A percentile compares a stretch with the other conserved stretches of the same genome.
These are phyloP conservation scores for Apocrypta bakeri DNA, from an alignment of 1,140 invertebrate genomes.

Conservation along the genomic window DNA sequence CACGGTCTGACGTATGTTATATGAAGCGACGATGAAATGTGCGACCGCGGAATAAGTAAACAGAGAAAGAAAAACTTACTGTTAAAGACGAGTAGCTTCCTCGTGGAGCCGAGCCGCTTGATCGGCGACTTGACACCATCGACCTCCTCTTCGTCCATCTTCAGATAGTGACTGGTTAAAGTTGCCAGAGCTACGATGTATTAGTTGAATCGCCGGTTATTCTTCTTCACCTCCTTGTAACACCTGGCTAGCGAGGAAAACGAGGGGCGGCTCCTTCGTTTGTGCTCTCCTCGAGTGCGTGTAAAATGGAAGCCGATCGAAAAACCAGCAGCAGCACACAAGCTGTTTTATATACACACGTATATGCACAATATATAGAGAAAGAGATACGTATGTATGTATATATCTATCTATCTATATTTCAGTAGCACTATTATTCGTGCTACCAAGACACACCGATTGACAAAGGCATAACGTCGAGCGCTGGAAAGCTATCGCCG, in stretches of 20 bases:
- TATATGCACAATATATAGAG: too few relatives aligned
- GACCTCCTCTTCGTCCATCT: constrained; percentile 82
- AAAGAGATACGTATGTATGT: too few relatives aligned
- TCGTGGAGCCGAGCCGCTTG: constrained; percentile 84
- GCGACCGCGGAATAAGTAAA: too few relatives aligned
- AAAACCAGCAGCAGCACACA: not conserved
- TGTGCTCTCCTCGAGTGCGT: not conserved
- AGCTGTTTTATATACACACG: too few relatives aligned
- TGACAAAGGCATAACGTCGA: too few relatives aligned
- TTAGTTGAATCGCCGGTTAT: not conserved
- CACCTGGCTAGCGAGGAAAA: not conserved
- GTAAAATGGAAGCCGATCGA: not conserved
- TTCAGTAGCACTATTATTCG: too few relatives aligned
- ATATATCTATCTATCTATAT: too few relatives aligned
- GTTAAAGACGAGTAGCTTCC: constrained; percentile 85
- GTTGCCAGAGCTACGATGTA: not conserved
- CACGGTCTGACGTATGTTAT: too few relatives aligned
- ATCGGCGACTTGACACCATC: constrained; percentile 82
- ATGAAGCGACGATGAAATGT: too few relatives aligned
- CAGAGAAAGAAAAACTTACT: constrained; percentile 77
- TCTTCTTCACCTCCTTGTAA: not conserved
- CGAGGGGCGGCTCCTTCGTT: not conserved
- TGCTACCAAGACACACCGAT: too few relatives aligned
- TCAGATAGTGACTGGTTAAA: not conserved
- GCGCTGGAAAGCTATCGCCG: too few relatives aligned